These are phyloP conservation scores for Lerema accius DNA, from an alignment of 1,140 invertebrate genomes.

Conservation along the genomic window DNA sequence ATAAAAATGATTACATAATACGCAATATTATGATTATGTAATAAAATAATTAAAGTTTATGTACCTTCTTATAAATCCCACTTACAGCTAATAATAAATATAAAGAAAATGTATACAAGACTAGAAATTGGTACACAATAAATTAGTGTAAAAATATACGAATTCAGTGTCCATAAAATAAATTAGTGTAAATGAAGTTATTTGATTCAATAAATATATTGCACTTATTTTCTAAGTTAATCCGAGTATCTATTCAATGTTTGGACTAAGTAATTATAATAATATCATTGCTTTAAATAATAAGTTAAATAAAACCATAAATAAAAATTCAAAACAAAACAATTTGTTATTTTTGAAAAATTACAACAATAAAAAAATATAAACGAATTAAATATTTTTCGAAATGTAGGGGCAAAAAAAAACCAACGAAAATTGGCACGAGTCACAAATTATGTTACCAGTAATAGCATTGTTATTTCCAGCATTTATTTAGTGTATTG, in stretches of 20 bases:
- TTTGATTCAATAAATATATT: conserved; percentile 70
- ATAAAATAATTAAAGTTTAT: too few species aligned
- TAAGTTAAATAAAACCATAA: conserved; percentile 51
- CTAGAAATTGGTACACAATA: conserved; percentile 1
- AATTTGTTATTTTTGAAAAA: neutral
- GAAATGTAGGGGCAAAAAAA: too few species aligned
- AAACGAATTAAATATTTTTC: too few species aligned
- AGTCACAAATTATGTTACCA: too few species aligned
- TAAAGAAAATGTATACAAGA: conserved; percentile 12
- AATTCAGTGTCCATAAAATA: conserved; percentile 32
- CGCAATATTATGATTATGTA: too few species aligned
- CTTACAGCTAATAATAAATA: neutral
- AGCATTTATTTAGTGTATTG: too few species aligned
- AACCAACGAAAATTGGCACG: neutral
- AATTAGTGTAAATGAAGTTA: conserved; percentile 44
- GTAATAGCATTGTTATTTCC: too few species aligned
- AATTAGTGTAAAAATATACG: too few species aligned
- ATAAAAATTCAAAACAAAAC: conserved; percentile 24
- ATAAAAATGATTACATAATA: too few species aligned
- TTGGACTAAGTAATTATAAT: conserved; percentile 43
- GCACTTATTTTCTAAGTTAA: conserved; percentile 59
- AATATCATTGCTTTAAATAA: conserved; percentile 49
- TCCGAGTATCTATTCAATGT: conserved; percentile 41
- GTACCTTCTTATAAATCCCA: too few species aligned
- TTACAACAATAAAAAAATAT: neutral